phyloP scores from a whole-genome alignment of 2,888 invertebrate species.

The Chromoteleia sp. region DNA sequence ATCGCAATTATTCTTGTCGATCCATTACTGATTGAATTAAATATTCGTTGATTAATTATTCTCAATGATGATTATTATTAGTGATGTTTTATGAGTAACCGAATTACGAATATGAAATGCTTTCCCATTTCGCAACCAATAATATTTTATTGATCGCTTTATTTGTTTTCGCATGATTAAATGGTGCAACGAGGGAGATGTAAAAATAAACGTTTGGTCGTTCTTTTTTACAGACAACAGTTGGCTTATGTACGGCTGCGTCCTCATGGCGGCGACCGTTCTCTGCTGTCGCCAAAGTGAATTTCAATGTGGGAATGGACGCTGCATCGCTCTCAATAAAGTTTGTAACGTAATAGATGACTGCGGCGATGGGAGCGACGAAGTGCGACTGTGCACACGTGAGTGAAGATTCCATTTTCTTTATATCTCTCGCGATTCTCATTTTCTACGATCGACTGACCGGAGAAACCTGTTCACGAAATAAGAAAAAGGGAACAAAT shows the following conservation, averaged over 20 bases:
- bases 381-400: conserved; percentile 91
- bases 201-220: conserved; percentile 38
- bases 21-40: too few species aligned
- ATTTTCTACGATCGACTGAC: conserved; percentile 59
- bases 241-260: conserved; percentile 79
- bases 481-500: conserved; percentile 28
- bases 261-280: conserved; percentile 77
- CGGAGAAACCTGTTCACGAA: conserved; percentile 15
- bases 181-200: conserved; percentile 5
- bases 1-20: too few species aligned
- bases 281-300: conserved; percentile 86
- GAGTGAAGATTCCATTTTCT: conserved; percentile 84
- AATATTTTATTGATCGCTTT: conserved; percentile 1
- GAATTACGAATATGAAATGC: too few species aligned
- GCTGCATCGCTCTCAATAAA: conserved; percentile 90
- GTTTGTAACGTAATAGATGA: conserved; percentile 92
- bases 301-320: conserved; percentile 85
- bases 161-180: conserved; percentile 34
- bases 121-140: background rate
- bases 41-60: too few species aligned
- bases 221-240: conserved; percentile 77
- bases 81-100: too few species aligned
- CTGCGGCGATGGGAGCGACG: conserved; percentile 92
- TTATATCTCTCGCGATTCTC: conserved; percentile 48
- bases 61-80: too few species aligned